Evolutionary conservation across 2,888 invertebrate genomes (phyloP), one percentile per base, ranked within the genome.

Genomic region (Prenolepis imparis): DNA sequence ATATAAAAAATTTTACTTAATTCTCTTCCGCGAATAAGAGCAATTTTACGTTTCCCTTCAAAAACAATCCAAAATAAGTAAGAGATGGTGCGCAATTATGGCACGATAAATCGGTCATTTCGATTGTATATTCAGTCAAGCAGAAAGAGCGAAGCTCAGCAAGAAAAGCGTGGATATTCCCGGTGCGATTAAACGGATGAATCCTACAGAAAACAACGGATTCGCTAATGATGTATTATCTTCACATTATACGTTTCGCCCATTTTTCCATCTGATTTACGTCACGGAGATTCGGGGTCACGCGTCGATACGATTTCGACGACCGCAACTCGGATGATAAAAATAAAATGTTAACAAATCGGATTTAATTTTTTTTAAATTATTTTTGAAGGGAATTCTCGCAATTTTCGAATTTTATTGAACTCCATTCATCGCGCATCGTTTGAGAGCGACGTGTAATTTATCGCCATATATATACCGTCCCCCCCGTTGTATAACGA

Each of bases 121-220:
- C 55, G 28, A 88, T 88, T 84, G 84, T 85, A 81, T 84, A 85
- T 21, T 55, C 63, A 64, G 39, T 41, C n/a, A 21, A 12, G 39
- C 55, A 9, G 24, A 41, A 48, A 61, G 59, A 61, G 36, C 61
- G 41, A 55, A 32, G n/a, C 36, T 44, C 21, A 8, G 18, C n/a
- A 18, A 77, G 28, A 57, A 52, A 67, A 9, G 59, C 44, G 48
- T 28, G 28, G 28, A n/a, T 24, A 44, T 41, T 52, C 52, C 52
- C 32, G 52, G 4, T 48, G 8, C 57, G 44, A 70, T 70, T 70
- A 67, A 77, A 32, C 55, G 41, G 67, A 57, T n/a, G 28, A 57
- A 77, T 67, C 28, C 44, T 15, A 21, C 59, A 21, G 36, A n/a
- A 75, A 82, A 57, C 21, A 82, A 39, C 41, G 59, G 59, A 59